These are phyloP conservation scores for Gorsachius goisagi DNA, from an alignment of 2,113 vertebrate genomes.

Conservation along the genomic window DNA sequence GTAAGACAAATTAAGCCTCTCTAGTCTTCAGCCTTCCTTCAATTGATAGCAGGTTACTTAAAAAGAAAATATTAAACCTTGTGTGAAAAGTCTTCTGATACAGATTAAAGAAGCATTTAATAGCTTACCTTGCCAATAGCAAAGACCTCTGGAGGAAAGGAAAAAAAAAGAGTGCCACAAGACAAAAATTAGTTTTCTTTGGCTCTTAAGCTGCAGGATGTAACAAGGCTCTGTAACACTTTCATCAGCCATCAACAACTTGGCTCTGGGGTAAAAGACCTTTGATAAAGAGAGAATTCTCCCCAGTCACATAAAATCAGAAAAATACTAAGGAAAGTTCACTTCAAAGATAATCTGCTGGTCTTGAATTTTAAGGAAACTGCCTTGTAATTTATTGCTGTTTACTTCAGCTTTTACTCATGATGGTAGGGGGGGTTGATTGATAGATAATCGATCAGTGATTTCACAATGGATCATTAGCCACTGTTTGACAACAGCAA, in stretches of 20 bases:
- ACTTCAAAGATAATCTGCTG: background rate
- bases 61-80: constrained; percentile 34
- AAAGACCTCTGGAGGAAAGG: constrained; percentile 1
- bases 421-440: background rate
- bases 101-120: constrained; percentile 41
- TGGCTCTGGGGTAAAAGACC: background rate
- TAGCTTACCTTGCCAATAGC: background rate
- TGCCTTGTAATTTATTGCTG: background rate
- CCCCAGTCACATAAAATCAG: background rate
- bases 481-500: background rate
- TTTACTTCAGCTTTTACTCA: background rate
- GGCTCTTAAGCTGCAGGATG: background rate
- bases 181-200: constrained; percentile 11
- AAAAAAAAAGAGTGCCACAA: background rate
- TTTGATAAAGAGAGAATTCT: constrained; percentile 18
- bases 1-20: constrained; percentile 44
- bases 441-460: background rate
- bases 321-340: background rate
- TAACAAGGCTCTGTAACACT: background rate
- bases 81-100: constrained; percentile 16
- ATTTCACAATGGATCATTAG: background rate
- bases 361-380: background rate
- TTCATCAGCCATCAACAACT: constrained; percentile 24
- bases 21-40: background rate
- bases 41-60: background rate